These are phyloP conservation scores for Phaethornis superciliosus DNA, from an alignment of 2,113 vertebrate species.

Conservation along the genomic window DNA sequence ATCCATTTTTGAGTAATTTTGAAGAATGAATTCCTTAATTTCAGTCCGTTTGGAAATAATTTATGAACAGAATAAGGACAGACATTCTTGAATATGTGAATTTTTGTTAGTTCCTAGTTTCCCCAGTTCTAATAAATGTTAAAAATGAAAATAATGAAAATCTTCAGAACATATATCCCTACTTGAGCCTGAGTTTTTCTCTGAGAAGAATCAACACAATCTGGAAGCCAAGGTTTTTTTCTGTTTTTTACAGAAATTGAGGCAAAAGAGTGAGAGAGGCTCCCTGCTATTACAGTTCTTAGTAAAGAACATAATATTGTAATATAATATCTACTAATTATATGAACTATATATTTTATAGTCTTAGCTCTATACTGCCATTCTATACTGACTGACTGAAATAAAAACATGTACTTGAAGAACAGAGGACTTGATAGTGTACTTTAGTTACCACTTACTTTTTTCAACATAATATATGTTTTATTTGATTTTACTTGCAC, in stretches of 20 bases:
- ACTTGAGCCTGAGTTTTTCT: not conserved
- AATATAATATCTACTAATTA: not conserved
- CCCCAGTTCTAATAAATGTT: not conserved
- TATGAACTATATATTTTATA: not conserved
- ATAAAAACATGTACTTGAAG: not conserved
- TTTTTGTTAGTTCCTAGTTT: not conserved
- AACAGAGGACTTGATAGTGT: not conserved
- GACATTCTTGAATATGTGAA: not conserved
- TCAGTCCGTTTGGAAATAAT: conserved; percentile 26
- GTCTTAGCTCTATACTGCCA: not conserved
- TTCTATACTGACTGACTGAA: not conserved
- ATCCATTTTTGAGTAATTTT: conserved; percentile 16
- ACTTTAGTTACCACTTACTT: not conserved
- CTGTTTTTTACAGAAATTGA: not conserved
- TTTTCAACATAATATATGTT: not conserved
- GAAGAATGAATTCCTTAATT: not conserved
- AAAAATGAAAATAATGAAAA: not conserved
- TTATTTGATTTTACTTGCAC: conserved; percentile 8
- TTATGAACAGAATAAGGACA: conserved; percentile 20
- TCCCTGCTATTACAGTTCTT: not conserved
- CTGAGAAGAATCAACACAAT: not conserved
- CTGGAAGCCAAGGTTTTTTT: not conserved
- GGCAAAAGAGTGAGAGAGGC: not conserved
- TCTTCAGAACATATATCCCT: not conserved
- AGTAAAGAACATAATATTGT: not conserved